Base-by-base conservation (phyloP, 2,888 invertebrate species). In the Formica aserva region DNA sequence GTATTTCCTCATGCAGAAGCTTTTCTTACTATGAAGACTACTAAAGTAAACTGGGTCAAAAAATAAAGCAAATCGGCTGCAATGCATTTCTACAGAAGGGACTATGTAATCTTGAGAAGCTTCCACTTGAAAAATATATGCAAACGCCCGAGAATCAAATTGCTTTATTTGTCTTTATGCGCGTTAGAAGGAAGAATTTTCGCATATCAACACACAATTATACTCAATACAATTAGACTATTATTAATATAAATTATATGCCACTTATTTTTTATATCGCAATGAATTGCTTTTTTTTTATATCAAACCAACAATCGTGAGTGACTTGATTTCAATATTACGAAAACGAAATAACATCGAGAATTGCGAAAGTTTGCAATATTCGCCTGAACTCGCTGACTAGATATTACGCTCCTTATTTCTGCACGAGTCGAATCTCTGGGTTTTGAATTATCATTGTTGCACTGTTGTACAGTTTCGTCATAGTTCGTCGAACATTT, bases 1-100 rank as follows among this genome's bases (percentile, higher is more conserved):
- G 72, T 80, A 80, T 71, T 80, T 65, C 72, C 60, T 80, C 78
- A 72, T 80, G 78, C 60, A 80, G 78, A 72, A 71, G 71, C 78
- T 71, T 60, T 80, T 62, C 72, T 80, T 72, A 32, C 72, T 62
- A 48, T 72, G 78, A 80, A 72, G 45, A 80, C 78, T 80, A 62
- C 72, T 71, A 80, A 80, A 80, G 78, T 80, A 80, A 80, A 80
- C 78, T 80, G 13, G 78, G 78, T 80, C 78, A 69, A 80, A 80
- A 80, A 80, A 80, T 80, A 80, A 80, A 80, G 60, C 78, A 72
- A 80, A 45, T 45, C 41, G 32, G 57, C 57, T 26, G 60, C 71
- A 57, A 35, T 26, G 78, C 78, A 72, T 80, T 80, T 80, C 72
- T 72, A 32, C 32, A 62, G 72, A 35, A 72, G 60, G 78, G n/a